Evolutionary conservation across 1,140 invertebrate genomes (phyloP), one percentile per base, ranked within the genome.

Genomic region (Phortica variegata): DNA sequence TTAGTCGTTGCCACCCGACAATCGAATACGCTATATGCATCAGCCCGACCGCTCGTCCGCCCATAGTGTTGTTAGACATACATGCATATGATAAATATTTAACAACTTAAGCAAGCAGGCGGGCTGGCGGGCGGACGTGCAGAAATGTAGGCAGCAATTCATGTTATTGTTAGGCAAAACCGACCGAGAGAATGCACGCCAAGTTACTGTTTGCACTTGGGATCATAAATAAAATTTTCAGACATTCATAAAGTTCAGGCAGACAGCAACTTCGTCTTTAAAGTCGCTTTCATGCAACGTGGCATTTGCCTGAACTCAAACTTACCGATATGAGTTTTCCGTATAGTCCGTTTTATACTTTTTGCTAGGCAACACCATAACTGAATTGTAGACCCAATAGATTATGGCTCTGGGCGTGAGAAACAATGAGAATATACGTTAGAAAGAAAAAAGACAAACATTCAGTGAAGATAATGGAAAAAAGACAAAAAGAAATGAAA

Each of bases 381-480:
- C 85, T 49, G 87, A 86, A 57, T 91, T 88, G 66, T 89, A 88
- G 20, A 89, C 87, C 93, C 93, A 96, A 78, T 93, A 93, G 76
- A 87, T 93, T 77, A 94, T 91, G 43, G 91, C 90, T 53, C 89
- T 83, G 13, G n/a, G n/a, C n/a, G n/a, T n/a, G n/a, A n/a, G n/a
- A n/a, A n/a, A n/a, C n/a, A n/a, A n/a, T n/a, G n/a, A n/a, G n/a
- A n/a, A n/a, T n/a, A n/a, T n/a, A n/a, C n/a, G n/a, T n/a, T 31
- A 43, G 50, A 53, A 15, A 37, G 26, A 3, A 49, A 42, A 32
- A 15, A 34, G 16, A 40, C 21, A 47, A 12, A 18, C 36, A 33
- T 49, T 44, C 19, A 56, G 12, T 16, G 6, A 51, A 15, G 23
- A 10, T 26, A 23, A 18, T 12, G 20, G 16, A 4, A 43, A 16